Conservation (phyloP, 2,888 invertebrate genomes). For the Ormyrus nitidulus region DNA sequence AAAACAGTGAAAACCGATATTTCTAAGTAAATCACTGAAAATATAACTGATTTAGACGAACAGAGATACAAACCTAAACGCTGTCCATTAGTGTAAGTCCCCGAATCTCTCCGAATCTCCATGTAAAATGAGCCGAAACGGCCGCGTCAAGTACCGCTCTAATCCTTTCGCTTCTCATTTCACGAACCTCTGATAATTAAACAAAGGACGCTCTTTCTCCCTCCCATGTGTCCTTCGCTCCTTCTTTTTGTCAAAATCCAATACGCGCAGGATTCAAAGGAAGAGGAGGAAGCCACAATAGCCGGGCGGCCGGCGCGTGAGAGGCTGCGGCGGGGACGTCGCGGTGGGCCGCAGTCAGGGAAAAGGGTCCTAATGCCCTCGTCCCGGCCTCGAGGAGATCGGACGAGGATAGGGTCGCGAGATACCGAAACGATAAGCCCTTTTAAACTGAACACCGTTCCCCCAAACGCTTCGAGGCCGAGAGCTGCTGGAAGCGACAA, state of each 20-base stretch:
- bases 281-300: background rate
- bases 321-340: slow-evolving; percentile 25
- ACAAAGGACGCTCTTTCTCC: slow-evolving; percentile 24
- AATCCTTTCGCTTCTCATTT: slow-evolving; percentile 25
- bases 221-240: background rate
- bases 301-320: slow-evolving; percentile 13
- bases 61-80: too few species aligned
- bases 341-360: slow-evolving; percentile 59
- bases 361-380: slow-evolving; percentile 56
- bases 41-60: too few species aligned
- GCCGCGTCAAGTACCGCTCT: slow-evolving; percentile 18
- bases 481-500: background rate
- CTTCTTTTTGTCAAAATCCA: slow-evolving; percentile 18
- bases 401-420: slow-evolving; percentile 59
- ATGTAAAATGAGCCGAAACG: slow-evolving; percentile 13
- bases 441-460: slow-evolving; percentile 59
- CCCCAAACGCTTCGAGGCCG: background rate
- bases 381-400: slow-evolving; percentile 55
- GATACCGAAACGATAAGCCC: slow-evolving; percentile 64
- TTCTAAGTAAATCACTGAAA: too few species aligned
- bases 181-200: slow-evolving; percentile 44
- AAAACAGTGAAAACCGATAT: too few species aligned
- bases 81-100: slow-evolving; percentile 16
- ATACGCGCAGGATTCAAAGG: background rate
- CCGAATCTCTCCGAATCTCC: background rate